These are phyloP conservation scores for Cercocebus atys DNA, from an alignment of 2,113 vertebrate genomes.

Conservation along the genomic window DNA sequence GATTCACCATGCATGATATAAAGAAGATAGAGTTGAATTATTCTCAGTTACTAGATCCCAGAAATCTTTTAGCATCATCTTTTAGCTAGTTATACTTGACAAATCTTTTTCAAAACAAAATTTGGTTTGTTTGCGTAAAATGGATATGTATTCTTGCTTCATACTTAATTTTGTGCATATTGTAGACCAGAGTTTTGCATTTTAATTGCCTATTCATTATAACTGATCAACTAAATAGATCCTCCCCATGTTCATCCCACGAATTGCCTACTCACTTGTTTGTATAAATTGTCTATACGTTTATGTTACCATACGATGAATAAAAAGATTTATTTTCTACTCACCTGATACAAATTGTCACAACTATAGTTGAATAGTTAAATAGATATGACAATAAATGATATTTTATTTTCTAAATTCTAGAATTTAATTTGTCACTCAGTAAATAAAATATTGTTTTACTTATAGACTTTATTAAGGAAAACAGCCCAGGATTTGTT, in stretches of 20 bases:
- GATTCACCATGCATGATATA: not conserved
- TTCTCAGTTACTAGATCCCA: not conserved
- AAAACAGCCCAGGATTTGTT: not conserved
- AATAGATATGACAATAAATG: not conserved
- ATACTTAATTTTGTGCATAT: slow-evolving; percentile 45
- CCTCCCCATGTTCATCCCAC: not conserved
- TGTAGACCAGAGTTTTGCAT: not conserved
- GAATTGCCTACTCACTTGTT: not conserved
- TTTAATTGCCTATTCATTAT: slow-evolving; percentile 45
- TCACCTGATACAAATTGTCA: not conserved
- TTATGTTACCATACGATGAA: not conserved
- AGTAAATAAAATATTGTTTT: not conserved
- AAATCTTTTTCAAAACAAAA: slow-evolving; percentile 16
- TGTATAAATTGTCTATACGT: slow-evolving; percentile 20
- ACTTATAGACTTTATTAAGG: not conserved
- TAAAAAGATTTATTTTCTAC: slow-evolving; percentile 8
- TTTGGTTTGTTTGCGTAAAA: slow-evolving; percentile 34
- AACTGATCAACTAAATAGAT: slow-evolving; percentile 20
- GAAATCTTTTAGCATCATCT: slow-evolving; percentile 29
- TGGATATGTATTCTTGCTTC: slow-evolving; percentile 1
- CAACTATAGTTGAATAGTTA: not conserved
- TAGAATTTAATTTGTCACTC: slow-evolving; percentile 24
- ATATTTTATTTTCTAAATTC: slow-evolving; percentile 40
- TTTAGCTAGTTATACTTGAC: slow-evolving; percentile 9
- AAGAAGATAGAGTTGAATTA: slow-evolving; percentile 32